Conservation (phyloP, 2,888 invertebrate species). For the Carpatolechia fugitivella region DNA sequence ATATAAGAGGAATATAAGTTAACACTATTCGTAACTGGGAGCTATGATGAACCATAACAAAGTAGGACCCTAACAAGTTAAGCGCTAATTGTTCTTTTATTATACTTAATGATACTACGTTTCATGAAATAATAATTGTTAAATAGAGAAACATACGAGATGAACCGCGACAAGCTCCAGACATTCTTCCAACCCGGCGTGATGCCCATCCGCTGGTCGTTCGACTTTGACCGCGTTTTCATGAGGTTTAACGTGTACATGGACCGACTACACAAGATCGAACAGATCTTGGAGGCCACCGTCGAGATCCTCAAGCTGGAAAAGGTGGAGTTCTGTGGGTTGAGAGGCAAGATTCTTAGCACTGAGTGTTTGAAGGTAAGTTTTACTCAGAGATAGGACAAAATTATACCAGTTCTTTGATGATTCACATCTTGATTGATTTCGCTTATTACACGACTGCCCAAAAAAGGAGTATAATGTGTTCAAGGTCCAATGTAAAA, state of each 20-base stretch:
- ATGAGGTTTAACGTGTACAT: constrained; percentile 82
- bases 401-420: no score
- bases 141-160: constrained; percentile 69
- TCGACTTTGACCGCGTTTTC: constrained; percentile 86
- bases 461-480: no score
- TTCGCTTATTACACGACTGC: no score
- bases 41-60: no score
- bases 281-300: constrained; percentile 86
- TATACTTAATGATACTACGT: no score
- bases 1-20: no score
- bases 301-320: constrained; percentile 92
- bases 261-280: constrained; percentile 81
- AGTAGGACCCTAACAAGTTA: no score
- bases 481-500: no score
- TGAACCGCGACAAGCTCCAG: constrained; percentile 75
- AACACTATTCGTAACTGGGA: no score
- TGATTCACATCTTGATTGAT: no score
- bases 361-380: constrained; percentile 68
- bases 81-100: no score
- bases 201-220: constrained; percentile 85
- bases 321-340: constrained; percentile 88
- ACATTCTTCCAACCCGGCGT: constrained; percentile 75
- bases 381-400: not conserved
- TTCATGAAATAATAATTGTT: no score
- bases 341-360: constrained; percentile 81